Evolutionary conservation across 2,888 invertebrate species (phyloP).

Genomic region (Dicyrtomina minuta): DNA sequence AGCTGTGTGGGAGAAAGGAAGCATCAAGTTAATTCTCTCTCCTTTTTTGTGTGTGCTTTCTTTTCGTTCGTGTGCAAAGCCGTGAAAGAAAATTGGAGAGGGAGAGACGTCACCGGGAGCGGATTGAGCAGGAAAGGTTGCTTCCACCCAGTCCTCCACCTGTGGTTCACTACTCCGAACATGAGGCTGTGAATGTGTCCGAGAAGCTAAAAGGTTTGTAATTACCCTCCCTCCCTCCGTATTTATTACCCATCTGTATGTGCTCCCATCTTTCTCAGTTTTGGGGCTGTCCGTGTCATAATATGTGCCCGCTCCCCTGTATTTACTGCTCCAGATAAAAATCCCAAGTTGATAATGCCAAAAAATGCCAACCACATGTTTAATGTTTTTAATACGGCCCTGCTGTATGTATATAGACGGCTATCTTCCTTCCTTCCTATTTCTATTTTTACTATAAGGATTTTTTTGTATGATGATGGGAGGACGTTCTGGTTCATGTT

Average conservation of each 20-base stretch:
- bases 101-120: conserved; percentile 74
- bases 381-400: too few relatives aligned
- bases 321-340: background rate
- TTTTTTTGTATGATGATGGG: background rate
- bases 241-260: background rate
- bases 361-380: too few relatives aligned
- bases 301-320: background rate
- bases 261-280: background rate
- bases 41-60: too few relatives aligned
- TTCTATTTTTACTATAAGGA: background rate
- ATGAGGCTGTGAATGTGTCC: conserved; percentile 71
- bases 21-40: too few relatives aligned
- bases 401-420: too few relatives aligned
- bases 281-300: background rate
- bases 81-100: conserved; percentile 79
- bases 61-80: too few relatives aligned
- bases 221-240: background rate
- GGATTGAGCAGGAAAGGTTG: conserved; percentile 69
- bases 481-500: background rate
- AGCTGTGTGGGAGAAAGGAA: too few relatives aligned
- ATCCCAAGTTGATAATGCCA: too few relatives aligned
- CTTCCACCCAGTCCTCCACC: conserved; percentile 78
- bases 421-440: background rate
- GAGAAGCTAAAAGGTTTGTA: conserved; percentile 75
- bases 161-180: conserved; percentile 79